Percentiles rank a stretch among this genome's conserved stretches.
Evolutionary conservation across 2,888 invertebrate genomes (phyloP).

Genomic region (Nowickia ferox): DNA sequence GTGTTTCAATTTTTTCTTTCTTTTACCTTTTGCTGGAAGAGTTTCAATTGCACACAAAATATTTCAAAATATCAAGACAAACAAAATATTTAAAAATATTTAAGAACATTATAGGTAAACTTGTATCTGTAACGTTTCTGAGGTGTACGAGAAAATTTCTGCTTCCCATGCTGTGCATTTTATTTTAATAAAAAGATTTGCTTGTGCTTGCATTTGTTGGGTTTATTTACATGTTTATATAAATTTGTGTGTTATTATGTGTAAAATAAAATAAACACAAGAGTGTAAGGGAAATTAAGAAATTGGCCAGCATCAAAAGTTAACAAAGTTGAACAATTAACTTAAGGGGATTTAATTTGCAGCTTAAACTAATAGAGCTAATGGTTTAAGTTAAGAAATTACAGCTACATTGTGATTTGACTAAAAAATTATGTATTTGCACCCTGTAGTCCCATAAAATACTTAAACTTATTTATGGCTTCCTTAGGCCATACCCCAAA

Average conservation of each 20-base stretch:
- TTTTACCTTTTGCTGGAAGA: too few species aligned
- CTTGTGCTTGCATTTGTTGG: neutral
- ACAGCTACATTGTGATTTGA: neutral
- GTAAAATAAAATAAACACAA: neutral
- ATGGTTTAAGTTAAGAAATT: neutral
- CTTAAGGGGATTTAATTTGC: conserved; percentile 55
- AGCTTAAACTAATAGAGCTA: conserved; percentile 35
- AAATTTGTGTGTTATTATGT: neutral
- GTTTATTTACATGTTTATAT: neutral
- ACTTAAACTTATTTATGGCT: too few species aligned
- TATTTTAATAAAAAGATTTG: conserved; percentile 10
- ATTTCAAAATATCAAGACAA: too few species aligned
- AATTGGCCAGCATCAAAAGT: conserved; percentile 48
- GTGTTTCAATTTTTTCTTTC: too few species aligned
- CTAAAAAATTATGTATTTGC: too few species aligned
- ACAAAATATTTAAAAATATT: too few species aligned
- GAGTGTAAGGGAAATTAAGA: conserved; percentile 28
- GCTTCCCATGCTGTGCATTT: neutral
- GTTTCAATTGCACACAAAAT: too few species aligned
- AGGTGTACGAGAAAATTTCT: neutral
- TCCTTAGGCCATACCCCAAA: neutral
- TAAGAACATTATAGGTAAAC: too few species aligned
- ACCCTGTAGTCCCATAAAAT: too few species aligned
- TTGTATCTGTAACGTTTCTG: neutral
- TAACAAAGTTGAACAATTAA: conserved; percentile 62